A percentile compares a stretch with the other conserved stretches of the same genome.
Evolutionary conservation across 2,888 invertebrate species (phyloP).

Genomic region (Amblyjoppa proteus): DNA sequence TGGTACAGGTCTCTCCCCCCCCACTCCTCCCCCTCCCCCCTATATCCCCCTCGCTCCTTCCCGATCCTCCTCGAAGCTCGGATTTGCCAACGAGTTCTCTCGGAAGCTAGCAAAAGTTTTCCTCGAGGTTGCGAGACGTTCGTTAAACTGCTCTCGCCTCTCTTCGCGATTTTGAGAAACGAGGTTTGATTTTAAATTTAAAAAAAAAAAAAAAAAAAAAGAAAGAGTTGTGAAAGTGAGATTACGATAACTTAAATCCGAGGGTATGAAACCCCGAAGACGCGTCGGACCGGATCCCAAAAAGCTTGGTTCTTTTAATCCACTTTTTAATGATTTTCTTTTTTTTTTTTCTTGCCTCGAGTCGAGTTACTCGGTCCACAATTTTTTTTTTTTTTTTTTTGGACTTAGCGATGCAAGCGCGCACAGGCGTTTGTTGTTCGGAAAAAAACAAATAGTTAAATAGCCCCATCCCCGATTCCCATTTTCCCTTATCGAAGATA

Average conservation of each 20-base stretch:
- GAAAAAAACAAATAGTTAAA: constrained; percentile 33
- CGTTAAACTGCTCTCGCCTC: constrained; percentile 33
- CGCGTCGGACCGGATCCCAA: constrained; percentile 26
- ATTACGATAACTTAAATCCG: constrained; percentile 22
- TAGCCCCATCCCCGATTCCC: constrained; percentile 3
- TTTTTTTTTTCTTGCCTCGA: constrained; percentile 22
- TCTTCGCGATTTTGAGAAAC: constrained; percentile 8
- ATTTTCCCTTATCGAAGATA: constrained; percentile 73
- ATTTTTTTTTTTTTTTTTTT: constrained; percentile 9
- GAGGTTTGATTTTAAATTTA: neutral
- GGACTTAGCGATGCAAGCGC: constrained; percentile 1
- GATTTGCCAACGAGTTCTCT: constrained; percentile 26
- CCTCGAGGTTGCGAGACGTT: constrained; percentile 16
- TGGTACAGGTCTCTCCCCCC: constrained; percentile 61
- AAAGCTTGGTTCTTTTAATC: constrained; percentile 3
- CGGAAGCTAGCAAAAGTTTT: constrained; percentile 16
- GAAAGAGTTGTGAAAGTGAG: constrained; percentile 4
- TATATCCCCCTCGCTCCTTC: neutral
- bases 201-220: neutral
- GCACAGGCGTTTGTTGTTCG: constrained; percentile 28
- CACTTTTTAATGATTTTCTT: constrained; percentile 16
- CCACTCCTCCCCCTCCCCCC: neutral
- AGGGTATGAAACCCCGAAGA: constrained; percentile 63
- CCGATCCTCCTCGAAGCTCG: neutral
- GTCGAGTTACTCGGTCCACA: constrained; percentile 22